These are phyloP conservation scores for Leptarthrus brevirostris DNA, from an alignment of 2,888 invertebrate genomes.

Conservation along the genomic window DNA sequence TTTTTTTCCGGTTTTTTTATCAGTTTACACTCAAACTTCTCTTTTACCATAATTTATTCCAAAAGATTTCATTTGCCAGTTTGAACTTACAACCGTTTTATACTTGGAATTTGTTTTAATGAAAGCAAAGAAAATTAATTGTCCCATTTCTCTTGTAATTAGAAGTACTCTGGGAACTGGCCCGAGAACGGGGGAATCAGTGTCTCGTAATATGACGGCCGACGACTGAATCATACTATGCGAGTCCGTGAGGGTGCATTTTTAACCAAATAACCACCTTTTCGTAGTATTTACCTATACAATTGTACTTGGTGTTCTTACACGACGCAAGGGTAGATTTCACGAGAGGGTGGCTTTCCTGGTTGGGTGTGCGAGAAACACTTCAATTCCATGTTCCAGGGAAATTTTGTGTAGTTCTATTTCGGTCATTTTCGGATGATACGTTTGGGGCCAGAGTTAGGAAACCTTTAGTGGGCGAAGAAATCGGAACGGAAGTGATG, in stretches of 20 bases:
- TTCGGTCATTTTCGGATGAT: no score
- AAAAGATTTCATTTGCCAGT: no score
- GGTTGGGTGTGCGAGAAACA: no score
- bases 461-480: no score
- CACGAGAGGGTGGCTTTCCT: slow-evolving; percentile 4
- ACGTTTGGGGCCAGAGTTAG: no score
- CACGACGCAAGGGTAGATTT: slow-evolving; percentile 9
- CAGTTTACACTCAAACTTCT: no score
- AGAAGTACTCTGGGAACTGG: not conserved
- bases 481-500: no score
- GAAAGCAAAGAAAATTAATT: slow-evolving; percentile 2
- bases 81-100: no score
- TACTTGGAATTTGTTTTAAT: not conserved
- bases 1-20: no score
- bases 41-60: no score
- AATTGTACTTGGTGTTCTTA: not conserved
- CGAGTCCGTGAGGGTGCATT: slow-evolving; percentile 38
- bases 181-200: slow-evolving; percentile 32
- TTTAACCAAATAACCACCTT: slow-evolving; percentile 8
- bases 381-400: no score
- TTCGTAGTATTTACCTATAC: slow-evolving; percentile 9
- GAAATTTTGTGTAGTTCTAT: no score
- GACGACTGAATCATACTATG: slow-evolving; percentile 47
- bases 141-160: slow-evolving; percentile 21
- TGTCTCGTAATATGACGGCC: slow-evolving; percentile 46